Percentiles rank a stretch among this genome's conserved stretches.
These are phyloP conservation scores for Cyanoliseus patagonus DNA, from an alignment of 2,113 vertebrate genomes.

Conservation along the genomic window DNA sequence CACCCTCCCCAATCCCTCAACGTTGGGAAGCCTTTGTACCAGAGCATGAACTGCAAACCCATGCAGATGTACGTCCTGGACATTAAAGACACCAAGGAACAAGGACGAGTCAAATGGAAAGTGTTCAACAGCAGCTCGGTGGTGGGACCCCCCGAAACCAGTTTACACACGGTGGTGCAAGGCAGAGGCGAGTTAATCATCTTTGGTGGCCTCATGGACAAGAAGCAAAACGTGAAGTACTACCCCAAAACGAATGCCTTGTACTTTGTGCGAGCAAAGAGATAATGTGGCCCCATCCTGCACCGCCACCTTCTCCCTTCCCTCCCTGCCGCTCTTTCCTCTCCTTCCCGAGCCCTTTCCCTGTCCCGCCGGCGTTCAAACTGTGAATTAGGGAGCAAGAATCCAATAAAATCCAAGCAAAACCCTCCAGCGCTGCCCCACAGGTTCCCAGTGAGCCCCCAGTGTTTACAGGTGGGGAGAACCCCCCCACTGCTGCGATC, in stretches of 20 bases:
- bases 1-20: slow-evolving; percentile 97
- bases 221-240: slow-evolving; percentile 99
- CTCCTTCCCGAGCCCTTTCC: slow-evolving; percentile 31
- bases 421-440: slow-evolving; percentile 11
- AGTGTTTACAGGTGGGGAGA: slow-evolving; percentile 52
- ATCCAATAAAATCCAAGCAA: slow-evolving; percentile 58
- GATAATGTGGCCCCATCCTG: slow-evolving; percentile 80
- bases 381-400: slow-evolving; percentile 65
- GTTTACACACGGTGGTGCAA: slow-evolving; percentile 96
- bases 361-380: slow-evolving; percentile 39
- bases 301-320: not conserved
- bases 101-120: slow-evolving; percentile 89
- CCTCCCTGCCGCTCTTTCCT: not conserved
- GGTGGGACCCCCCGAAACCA: slow-evolving; percentile 95
- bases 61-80: slow-evolving; percentile 99
- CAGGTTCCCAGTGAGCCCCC: slow-evolving; percentile 1
- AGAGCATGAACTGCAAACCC: slow-evolving; percentile 98
- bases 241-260: slow-evolving; percentile 99
- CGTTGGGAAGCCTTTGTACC: slow-evolving; percentile 96
- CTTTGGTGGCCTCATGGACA: slow-evolving; percentile 98
- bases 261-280: slow-evolving; percentile 99
- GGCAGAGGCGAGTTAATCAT: slow-evolving; percentile 96
- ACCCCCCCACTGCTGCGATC: not conserved
- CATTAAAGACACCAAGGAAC: slow-evolving; percentile 85
- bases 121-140: slow-evolving; percentile 87